Evolutionary conservation across 1,140 invertebrate genomes (phyloP).

Genomic region (Drosophila virilis): DNA sequence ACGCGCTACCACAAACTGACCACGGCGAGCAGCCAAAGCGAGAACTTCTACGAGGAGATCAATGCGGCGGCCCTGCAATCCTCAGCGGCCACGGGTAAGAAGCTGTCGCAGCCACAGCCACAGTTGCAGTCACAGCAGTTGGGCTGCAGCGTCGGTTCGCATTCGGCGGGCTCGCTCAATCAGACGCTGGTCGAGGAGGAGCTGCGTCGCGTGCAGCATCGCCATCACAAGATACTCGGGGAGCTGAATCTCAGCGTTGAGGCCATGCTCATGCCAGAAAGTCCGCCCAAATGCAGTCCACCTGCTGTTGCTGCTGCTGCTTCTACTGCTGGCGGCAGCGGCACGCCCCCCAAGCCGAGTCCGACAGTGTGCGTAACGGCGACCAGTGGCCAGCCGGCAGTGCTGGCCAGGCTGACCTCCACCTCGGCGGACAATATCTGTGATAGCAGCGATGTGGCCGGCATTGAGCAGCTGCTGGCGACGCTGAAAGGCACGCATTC

Average conservation of each 20-base stretch:
- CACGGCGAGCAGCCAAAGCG: conserved; percentile 87
- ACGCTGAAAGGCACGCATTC: conserved; percentile 28
- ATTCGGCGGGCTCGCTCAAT: conserved; percentile 85
- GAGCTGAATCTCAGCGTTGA: conserved; percentile 94
- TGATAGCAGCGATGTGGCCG: conserved; percentile 59
- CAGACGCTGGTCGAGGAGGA: conserved; percentile 91
- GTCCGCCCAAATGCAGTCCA: conserved; percentile 69
- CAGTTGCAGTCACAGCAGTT: conserved; percentile 29
- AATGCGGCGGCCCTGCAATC: conserved; percentile 84
- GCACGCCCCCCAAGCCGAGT: conserved; percentile 81
- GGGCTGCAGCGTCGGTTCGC: conserved; percentile 58
- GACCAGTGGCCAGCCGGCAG: conserved; percentile 66
- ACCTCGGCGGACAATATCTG: conserved; percentile 81
- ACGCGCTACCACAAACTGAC: conserved; percentile 70
- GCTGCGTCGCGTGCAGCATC: conserved; percentile 90
- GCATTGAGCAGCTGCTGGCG: conserved; percentile 84
- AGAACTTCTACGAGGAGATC: conserved; percentile 96
- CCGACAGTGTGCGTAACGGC: conserved; percentile 83
- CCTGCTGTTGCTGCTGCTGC: conserved; percentile 14
- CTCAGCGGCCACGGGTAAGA: conserved; percentile 45
- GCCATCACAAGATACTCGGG: conserved; percentile 91
- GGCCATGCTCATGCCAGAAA: conserved; percentile 92
- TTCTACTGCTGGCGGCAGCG: neutral
- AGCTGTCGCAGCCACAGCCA: conserved; percentile 1
- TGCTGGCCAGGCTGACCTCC: conserved; percentile 61